Evolutionary conservation across 1,140 invertebrate genomes (phyloP).

Genomic region (Zaprionus taronus): DNA sequence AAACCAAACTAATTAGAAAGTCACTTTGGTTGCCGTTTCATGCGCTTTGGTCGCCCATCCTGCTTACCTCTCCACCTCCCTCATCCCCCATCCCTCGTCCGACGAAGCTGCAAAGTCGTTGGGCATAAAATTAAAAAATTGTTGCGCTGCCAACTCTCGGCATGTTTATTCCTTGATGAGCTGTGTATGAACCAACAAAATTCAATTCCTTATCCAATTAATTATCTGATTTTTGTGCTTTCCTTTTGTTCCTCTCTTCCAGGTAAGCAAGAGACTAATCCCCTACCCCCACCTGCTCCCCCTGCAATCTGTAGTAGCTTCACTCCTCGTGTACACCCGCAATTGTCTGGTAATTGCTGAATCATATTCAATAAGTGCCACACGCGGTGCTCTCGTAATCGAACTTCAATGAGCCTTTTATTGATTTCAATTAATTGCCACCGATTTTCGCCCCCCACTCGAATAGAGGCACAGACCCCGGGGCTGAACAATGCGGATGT

Average conservation of each 20-base stretch:
- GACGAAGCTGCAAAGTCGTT: conserved; percentile 63
- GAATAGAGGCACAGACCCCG: not conserved
- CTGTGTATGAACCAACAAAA: not conserved
- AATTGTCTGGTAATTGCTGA: conserved; percentile 39
- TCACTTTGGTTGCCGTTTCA: conserved; percentile 69
- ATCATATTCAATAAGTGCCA: conserved; percentile 40
- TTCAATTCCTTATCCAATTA: conserved; percentile 42
- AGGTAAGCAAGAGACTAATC: conserved; percentile 1
- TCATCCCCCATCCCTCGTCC: not conserved
- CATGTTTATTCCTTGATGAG: conserved; percentile 16
- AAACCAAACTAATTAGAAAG: conserved; percentile 82
- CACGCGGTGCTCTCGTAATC: conserved; percentile 54
- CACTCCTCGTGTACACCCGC: not conserved
- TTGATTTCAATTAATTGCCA: conserved; percentile 78
- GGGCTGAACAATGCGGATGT: conserved; percentile 42
- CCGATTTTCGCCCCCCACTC: conserved; percentile 27
- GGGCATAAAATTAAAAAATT: conserved; percentile 76
- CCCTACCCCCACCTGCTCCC: not conserved
- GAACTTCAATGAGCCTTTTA: conserved; percentile 51
- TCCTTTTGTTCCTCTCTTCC: conserved; percentile 23
- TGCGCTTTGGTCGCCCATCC: conserved; percentile 11
- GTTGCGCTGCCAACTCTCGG: conserved; percentile 43
- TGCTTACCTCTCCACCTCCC: not conserved
- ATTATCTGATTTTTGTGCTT: conserved; percentile 31
- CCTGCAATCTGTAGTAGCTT: not conserved